Evolutionary conservation across 1,140 invertebrate species (phyloP).

Genomic region (Lordiphosa collinella): DNA sequence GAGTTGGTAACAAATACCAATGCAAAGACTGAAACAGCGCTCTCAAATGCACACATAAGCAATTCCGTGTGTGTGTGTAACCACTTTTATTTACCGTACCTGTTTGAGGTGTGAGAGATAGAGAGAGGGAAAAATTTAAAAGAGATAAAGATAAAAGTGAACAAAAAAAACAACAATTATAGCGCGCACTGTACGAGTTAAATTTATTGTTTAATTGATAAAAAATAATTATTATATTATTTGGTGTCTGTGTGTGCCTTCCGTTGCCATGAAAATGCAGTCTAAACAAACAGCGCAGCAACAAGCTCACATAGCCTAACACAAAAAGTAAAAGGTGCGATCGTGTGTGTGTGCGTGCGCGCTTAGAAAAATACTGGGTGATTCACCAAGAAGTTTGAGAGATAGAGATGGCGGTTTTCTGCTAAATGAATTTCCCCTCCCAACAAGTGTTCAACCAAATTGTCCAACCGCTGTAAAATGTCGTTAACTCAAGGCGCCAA

Average conservation of each 20-base stretch:
- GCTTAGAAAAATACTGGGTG: slow-evolving; percentile 57
- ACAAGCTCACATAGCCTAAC: slow-evolving; percentile 6
- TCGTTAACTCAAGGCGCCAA: slow-evolving; percentile 17
- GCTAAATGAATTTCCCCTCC: slow-evolving; percentile 32
- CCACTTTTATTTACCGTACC: slow-evolving; percentile 51
- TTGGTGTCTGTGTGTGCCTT: not conserved
- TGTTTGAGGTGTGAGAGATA: slow-evolving; percentile 30
- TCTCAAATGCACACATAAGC: slow-evolving; percentile 9
- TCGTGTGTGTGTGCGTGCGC: slow-evolving; percentile 6
- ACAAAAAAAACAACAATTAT: slow-evolving; percentile 22
- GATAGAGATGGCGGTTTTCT: slow-evolving; percentile 29
- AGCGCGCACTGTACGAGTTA: slow-evolving; percentile 27
- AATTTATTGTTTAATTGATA: slow-evolving; percentile 20
- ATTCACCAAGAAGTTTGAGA: slow-evolving; percentile 45
- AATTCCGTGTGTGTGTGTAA: slow-evolving; percentile 35
- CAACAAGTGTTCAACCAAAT: slow-evolving; percentile 15
- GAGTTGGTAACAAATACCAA: slow-evolving; percentile 38
- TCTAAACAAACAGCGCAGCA: slow-evolving; percentile 57
- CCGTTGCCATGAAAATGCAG: slow-evolving; percentile 73
- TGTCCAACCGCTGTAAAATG: slow-evolving; percentile 54
- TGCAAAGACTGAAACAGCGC: slow-evolving; percentile 14
- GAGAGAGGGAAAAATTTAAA: slow-evolving; percentile 6
- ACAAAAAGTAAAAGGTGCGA: slow-evolving; percentile 31
- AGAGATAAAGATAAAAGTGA: slow-evolving; percentile 38
- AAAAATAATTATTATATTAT: slow-evolving; percentile 1